Evolutionary conservation across 1,140 invertebrate species (phyloP).

Genomic region (Leptinotarsa lineolata): DNA sequence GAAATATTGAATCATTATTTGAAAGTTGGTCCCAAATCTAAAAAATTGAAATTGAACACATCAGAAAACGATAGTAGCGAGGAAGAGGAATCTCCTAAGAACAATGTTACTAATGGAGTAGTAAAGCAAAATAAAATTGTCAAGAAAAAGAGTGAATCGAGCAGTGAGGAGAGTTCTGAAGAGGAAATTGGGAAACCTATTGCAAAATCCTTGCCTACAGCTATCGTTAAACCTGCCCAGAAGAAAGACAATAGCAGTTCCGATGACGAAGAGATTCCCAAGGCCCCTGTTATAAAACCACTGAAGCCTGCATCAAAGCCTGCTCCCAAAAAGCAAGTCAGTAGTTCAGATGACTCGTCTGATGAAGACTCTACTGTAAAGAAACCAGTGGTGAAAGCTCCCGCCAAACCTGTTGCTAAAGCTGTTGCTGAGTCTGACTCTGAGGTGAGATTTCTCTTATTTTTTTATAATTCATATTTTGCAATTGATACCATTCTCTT

Average conservation of each 20-base stretch:
- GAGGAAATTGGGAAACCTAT: constrained; percentile 37
- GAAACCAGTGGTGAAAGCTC: constrained; percentile 25
- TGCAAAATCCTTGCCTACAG: not conserved
- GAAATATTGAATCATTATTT: constrained; percentile 42
- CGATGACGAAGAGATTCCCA: constrained; percentile 37
- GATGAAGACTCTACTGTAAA: constrained; percentile 36
- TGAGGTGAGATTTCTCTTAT: constrained; percentile 22
- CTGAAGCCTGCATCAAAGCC: constrained; percentile 37
- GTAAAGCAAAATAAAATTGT: constrained; percentile 34
- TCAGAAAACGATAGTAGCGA: constrained; percentile 42
- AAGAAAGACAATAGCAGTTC: constrained; percentile 30
- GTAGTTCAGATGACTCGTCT: constrained; percentile 38
- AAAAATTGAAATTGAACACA: constrained; percentile 37
- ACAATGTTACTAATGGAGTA: constrained; percentile 34
- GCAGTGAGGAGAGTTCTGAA: constrained; percentile 50
- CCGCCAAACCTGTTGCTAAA: constrained; percentile 28
- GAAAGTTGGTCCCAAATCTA: constrained; percentile 38
- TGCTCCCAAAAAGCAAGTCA: constrained; percentile 29
- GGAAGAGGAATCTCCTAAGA: constrained; percentile 42
- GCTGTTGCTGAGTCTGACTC: constrained; percentile 31
- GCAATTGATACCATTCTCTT: too few relatives aligned
- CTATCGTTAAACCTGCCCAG: constrained; percentile 17
- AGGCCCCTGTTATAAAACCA: not conserved
- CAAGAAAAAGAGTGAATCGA: constrained; percentile 40
- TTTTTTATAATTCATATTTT: too few relatives aligned